Evolutionary conservation across 2,113 vertebrate genomes (phyloP), one percentile per base, ranked within the genome.

Genomic region (Setophaga coronata): DNA sequence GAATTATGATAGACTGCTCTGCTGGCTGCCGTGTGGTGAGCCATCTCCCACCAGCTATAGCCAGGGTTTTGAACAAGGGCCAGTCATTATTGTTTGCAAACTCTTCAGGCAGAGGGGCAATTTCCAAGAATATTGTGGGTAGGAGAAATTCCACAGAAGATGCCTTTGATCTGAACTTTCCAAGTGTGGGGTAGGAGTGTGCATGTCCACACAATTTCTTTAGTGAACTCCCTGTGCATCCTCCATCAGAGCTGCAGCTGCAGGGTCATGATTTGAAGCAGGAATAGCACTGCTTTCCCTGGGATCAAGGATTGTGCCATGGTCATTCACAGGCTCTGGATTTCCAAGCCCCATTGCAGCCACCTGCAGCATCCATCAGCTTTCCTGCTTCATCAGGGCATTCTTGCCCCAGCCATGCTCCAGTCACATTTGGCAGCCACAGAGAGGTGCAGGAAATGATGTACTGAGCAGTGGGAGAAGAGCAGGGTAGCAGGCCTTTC

Each of bases 101-200:
- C 54, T 67, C 57, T 90, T 83, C 34, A 74, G 51, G 60, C 69
- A 87, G 50, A 77, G 77, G 66, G 29, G 85, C 48, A 62, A 66
- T 78, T 95, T 93, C 85, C 64, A 93, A 92, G 72, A 79, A 57
- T 60, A 56, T 14, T 85, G 78, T 77, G 91, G 74, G 64, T 28
- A 70, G 77, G n/a, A 91, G 53, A 62, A 58, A 58, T 48, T 79
- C 66, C 67, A 43, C 82, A 89, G 25, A 81, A 29, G 34, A 69
- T 24, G 69, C 31, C 77, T 93, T 88, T 95, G 95, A 95, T 87
- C 71, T 83, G 26, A 36, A 66, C 92, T 93, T 83, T 45, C 82
- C 21, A 48, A 81, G 60, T 19, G 34, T 60, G 67, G 13, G 50
- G 33, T 89, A 66, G 33, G 42, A 50, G 24, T 23, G 45, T 51